These are phyloP conservation scores for Callosobruchus maculatus DNA, from an alignment of 2,888 invertebrate species.

Conservation along the genomic window DNA sequence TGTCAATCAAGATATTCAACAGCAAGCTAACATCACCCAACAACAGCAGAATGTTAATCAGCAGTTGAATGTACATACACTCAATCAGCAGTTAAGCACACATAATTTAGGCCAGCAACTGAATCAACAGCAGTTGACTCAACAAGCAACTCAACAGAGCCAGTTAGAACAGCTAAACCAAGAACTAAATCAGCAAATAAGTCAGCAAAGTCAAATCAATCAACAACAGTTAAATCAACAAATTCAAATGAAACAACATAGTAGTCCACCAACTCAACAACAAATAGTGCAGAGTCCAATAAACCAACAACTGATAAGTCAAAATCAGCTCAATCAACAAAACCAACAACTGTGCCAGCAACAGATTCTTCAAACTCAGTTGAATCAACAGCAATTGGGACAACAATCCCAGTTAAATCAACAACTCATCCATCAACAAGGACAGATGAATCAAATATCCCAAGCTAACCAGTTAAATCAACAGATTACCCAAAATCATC, in stretches of 20 bases:
- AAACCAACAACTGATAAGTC: slow-evolving; percentile 6
- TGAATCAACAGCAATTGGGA: slow-evolving; percentile 10
- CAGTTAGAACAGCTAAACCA: slow-evolving; percentile 22
- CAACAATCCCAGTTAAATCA: slow-evolving; percentile 20
- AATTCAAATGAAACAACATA: slow-evolving; percentile 20
- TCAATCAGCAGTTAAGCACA: slow-evolving; percentile 21
- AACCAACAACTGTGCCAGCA: not conserved
- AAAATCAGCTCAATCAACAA: slow-evolving; percentile 19
- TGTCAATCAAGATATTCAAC: slow-evolving; percentile 15
- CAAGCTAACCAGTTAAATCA: slow-evolving; percentile 10
- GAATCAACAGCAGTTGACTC: slow-evolving; percentile 32
- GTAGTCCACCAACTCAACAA: slow-evolving; percentile 25
- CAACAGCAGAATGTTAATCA: slow-evolving; percentile 21
- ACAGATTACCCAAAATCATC: slow-evolving; percentile 10
- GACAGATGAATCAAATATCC: not conserved
- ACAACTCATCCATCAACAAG: slow-evolving; percentile 8
- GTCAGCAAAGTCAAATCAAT: slow-evolving; percentile 1
- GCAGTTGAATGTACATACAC: slow-evolving; percentile 11
- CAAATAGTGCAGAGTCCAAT: slow-evolving; percentile 9
- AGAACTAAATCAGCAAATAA: slow-evolving; percentile 15
- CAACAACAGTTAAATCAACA: slow-evolving; percentile 10
- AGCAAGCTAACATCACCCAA: slow-evolving; percentile 11
- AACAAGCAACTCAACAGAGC: slow-evolving; percentile 19
- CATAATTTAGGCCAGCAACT: slow-evolving; percentile 32
- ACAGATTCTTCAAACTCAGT: slow-evolving; percentile 4